Evolutionary conservation across 1,140 invertebrate species (phyloP), one percentile per base, ranked within the genome.

Genomic region (Saccostrea cuccullata): DNA sequence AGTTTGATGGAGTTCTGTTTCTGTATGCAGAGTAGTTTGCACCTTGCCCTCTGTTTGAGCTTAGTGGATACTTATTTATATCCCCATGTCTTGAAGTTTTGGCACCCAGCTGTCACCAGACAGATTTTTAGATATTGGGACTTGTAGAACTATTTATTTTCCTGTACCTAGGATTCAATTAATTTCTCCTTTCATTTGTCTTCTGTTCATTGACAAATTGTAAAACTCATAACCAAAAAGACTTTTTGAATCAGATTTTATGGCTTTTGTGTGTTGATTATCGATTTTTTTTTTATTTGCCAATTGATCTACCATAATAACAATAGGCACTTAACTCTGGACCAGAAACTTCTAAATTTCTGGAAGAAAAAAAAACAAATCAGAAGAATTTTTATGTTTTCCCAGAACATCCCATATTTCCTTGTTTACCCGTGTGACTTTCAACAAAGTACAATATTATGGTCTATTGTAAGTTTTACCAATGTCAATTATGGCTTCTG

Each of bases 121-220:
- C 20, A 85, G 30, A n/a, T 60, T 36, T 36, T 36, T 36, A 36
- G 30, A 36, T 1, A 36, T 36, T 36, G 30, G 30, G 30, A 36
- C 30, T 36, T 36, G 30, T 36, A 36, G 30, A 36, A 36, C 30
- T 36, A 36, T 2, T 36, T 36, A 36, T 97, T 99, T 92, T 98
- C 96, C 84, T 84, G 55, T 56, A 84, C 17, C 55, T 40, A 56
- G 36, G 11, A 55, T 55, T 84, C 23, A 84, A n/a, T 55, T 36
- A 36, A 36, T 36, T 36, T 36, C 30, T 36, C 30, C 30, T 36
- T 36, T 36, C 30, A 36, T 36, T 36, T 36, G 20, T 23, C 55
- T 84, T 20, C 82, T 13, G 55, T 47, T 84, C 26, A 40, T 23
- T 55, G 82, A 84, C 17, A 84, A 40, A 84, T 47, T 36, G 0